A percentile compares a stretch with the other conserved stretches of the same genome.
Evolutionary conservation across 1,140 invertebrate species (phyloP).

Genomic region (Pogonognathellus flavescens): DNA sequence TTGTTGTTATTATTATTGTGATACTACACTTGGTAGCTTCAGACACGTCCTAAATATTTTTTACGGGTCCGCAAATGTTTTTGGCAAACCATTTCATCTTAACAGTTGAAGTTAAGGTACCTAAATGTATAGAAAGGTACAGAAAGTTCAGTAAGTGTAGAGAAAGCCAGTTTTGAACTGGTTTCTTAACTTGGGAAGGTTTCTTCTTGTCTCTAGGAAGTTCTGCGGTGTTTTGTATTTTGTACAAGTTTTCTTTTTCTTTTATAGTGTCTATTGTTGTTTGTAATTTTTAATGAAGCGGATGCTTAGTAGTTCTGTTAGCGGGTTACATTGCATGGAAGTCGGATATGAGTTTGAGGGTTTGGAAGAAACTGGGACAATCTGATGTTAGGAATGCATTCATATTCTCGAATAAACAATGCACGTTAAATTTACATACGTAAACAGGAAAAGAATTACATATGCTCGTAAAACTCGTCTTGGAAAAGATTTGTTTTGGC

Average conservation of each 20-base stretch:
- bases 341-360: background rate
- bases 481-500: constrained; percentile 43
- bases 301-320: background rate
- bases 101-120: too few species aligned
- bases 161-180: too few species aligned
- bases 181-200: too few species aligned
- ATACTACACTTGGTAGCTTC: background rate
- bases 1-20: constrained; percentile 5
- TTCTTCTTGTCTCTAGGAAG: too few species aligned
- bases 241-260: too few species aligned
- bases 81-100: too few species aligned
- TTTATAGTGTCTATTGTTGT: background rate
- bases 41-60: background rate
- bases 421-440: constrained; percentile 16
- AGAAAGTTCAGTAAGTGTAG: too few species aligned
- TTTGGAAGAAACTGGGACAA: background rate
- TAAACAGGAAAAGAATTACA: constrained; percentile 2
- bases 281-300: background rate
- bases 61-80: background rate
- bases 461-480: constrained; percentile 13
- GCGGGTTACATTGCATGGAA: background rate
- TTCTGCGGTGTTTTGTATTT: too few species aligned
- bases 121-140: too few species aligned
- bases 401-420: constrained; percentile 32
- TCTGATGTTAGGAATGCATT: background rate